Base-by-base conservation (phyloP, 2,113 vertebrate species). In the Labrus mixtus region DNA sequence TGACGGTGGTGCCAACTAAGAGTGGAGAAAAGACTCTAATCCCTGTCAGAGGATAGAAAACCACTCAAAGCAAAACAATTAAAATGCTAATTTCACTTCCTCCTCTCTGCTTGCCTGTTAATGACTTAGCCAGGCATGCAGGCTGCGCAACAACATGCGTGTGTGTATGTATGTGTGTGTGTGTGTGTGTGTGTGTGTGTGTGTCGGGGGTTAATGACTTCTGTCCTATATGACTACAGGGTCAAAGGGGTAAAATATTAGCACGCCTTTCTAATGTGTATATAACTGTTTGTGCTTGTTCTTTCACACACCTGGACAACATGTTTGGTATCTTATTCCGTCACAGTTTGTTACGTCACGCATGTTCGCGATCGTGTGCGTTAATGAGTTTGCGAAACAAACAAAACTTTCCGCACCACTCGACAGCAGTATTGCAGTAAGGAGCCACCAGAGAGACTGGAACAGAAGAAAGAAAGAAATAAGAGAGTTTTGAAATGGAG, bases 31-130 rank as follows among this genome's bases (percentile, higher is more conserved):
- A 83, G 77, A 74, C 62, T 80, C 80, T 92, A 90, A 92, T 89
- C 88, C 90, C 81, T 79, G 84, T 88, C 88, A 85, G 58, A 72
- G 82, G 85, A 85, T 74, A 84, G 81, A 85, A 90, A 87, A 85
- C 75, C 87, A 88, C 89, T 91, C 83, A 79, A 81, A 92, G 91
- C 87, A 88, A 93, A 90, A 93, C 92, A 93, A 93, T 92, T 91
- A 92, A 92, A 93, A 92, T 93, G 92, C 89, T 89, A 93, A 93
- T 93, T 91, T 85, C 37, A 71, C 79, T 86, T 87, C 79, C 86
- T 88, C 74, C 78, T 85, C 85, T 76, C 76, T 69, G 67, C 81
- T 84, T 7, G 68, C 62, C 84, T 82, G 84, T 82, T 90, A 92
- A 90, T 92, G 87, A 83, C 71, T 85, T 69, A 87, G 78, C 79